Conservation (phyloP, 1,140 invertebrate genomes). For the Bombus fervidus region DNA sequence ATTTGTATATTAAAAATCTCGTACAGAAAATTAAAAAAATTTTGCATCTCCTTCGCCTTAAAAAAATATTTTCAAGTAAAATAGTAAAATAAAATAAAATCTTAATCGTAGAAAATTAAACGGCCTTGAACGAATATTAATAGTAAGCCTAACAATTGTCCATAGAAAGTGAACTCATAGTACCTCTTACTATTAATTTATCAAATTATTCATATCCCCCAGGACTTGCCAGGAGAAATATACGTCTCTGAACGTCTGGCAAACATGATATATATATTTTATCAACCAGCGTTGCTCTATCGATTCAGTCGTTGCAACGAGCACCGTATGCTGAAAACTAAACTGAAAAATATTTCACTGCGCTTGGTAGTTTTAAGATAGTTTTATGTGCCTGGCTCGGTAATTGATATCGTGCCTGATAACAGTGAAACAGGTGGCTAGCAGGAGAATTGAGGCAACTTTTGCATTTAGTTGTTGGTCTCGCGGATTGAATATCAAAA, state of each 20-base stretch:
- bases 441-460: not conserved
- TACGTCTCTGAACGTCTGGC: slow-evolving; percentile 4
- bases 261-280: slow-evolving; percentile 3
- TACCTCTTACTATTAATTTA: not conserved
- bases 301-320: not conserved
- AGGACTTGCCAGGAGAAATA: not conserved
- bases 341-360: not conserved
- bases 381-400: not conserved
- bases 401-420: slow-evolving; percentile 24
- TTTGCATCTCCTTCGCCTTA: not conserved
- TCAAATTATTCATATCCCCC: not conserved
- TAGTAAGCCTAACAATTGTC: not conserved
- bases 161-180: not conserved
- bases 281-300: slow-evolving; percentile 13
- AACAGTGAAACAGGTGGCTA: not conserved
- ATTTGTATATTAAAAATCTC: not conserved
- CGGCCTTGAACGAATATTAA: not conserved
- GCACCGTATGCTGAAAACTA: not conserved
- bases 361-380: not conserved
- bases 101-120: not conserved
- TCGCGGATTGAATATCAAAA: not conserved
- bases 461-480: not conserved
- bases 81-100: not conserved
- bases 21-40: fast-evolving
- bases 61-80: not conserved